Evolutionary conservation across 2,888 invertebrate genomes (phyloP).

Genomic region (Tetragonula carbonaria): DNA sequence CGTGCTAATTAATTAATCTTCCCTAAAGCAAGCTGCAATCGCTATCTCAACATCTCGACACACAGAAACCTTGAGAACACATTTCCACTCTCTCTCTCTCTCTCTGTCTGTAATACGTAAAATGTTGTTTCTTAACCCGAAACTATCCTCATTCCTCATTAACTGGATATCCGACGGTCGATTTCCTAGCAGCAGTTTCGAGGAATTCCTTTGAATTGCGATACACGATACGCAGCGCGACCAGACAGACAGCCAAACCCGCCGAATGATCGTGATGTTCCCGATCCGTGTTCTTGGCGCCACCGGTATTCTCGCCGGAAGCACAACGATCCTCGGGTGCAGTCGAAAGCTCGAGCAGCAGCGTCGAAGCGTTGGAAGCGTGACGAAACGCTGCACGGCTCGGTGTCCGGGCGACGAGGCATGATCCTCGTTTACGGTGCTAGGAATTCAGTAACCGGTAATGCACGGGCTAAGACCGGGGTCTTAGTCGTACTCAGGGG

Average conservation of each 20-base stretch:
- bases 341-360: neutral
- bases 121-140: neutral
- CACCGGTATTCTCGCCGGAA: neutral
- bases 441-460: conserved; percentile 63
- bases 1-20: neutral
- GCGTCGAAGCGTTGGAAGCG: neutral
- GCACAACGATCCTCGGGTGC: neutral
- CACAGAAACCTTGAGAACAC: neutral
- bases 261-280: neutral
- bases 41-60: neutral
- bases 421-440: conserved; percentile 54
- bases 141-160: neutral
- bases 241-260: neutral
- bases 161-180: neutral
- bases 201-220: conserved; percentile 14
- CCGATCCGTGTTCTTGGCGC: neutral
- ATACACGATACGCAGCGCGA: neutral
- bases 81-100: neutral
- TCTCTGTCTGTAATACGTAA: neutral
- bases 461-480: conserved; percentile 58
- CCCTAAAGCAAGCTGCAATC: neutral
- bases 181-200: neutral
- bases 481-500: conserved; percentile 56
- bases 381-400: neutral
- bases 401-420: conserved; percentile 46